These are phyloP conservation scores for Glaucidium brasilianum DNA, from an alignment of 2,113 vertebrate species.

Conservation along the genomic window DNA sequence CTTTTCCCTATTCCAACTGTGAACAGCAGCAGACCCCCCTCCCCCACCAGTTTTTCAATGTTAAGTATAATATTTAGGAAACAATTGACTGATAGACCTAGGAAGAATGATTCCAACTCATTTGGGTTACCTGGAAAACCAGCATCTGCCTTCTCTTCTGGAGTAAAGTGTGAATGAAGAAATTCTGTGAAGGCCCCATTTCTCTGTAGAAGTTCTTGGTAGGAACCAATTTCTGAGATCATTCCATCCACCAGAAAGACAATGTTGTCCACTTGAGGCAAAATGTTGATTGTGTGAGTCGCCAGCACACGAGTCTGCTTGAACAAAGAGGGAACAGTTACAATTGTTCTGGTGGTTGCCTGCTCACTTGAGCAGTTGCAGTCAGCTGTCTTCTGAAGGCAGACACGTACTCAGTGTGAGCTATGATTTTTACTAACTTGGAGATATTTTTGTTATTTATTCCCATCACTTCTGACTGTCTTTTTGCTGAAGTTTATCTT, in stretches of 20 bases:
- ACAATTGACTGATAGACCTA: neutral
- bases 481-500: neutral
- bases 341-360: neutral
- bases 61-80: neutral
- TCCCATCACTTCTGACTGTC: neutral
- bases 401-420: neutral
- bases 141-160: neutral
- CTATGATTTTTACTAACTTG: neutral
- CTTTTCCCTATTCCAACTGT: neutral
- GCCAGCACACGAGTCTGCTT: conserved; percentile 91
- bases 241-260: conserved; percentile 84
- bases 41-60: neutral
- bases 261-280: conserved; percentile 88
- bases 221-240: conserved; percentile 89
- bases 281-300: conserved; percentile 85
- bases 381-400: neutral
- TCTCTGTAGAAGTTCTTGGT: conserved; percentile 84
- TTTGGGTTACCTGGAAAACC: conserved; percentile 10
- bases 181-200: conserved; percentile 88
- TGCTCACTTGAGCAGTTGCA: neutral
- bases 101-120: neutral
- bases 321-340: neutral
- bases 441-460: neutral
- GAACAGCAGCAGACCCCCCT: neutral
- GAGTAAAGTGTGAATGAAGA: conserved; percentile 46